Base-by-base conservation (phyloP, 1,140 invertebrate species). In the Matsumurasca onukii region DNA sequence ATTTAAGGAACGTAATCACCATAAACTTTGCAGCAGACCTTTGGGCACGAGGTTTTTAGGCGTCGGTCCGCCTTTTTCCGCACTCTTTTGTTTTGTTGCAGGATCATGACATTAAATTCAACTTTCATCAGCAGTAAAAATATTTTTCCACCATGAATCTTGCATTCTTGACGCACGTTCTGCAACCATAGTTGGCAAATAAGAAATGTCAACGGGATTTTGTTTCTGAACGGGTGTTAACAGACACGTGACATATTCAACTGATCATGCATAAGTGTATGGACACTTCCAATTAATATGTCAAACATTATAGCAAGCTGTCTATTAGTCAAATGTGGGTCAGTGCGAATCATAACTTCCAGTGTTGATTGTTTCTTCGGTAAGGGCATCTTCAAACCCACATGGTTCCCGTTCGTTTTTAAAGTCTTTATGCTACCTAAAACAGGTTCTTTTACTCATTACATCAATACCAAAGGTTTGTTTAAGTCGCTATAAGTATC, bases 381-480 rank as follows among this genome's bases (percentile, higher is more conserved):
- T 45, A 45, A 45, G n/a, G 39, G 39, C 39, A 45, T n/a, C 39
- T 12, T 45, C 39, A 12, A 45, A n/a, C 39, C n/a, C 39, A 45
- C 39, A 45, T 45, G 39, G n/a, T 45, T 45, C n/a, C 39, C 39
- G n/a, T 45, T 45, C n/a, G n/a, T n/a, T n/a, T n/a, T n/a, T 45
- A 45, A 9, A 45, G 39, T 45, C 9, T 45, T 45, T 45, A 45
- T 45, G 39, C 39, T 45, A 45, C 39, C 39, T 45, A n/a, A 45
- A 45, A 45, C 39, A 45, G 39, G 39, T 45, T 45, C 39, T 45
- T 45, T n/a, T 45, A n/a, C 39, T 45, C 39, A 45, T 45, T 45
- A n/a, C n/a, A 45, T 12, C 39, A 45, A 45, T 45, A n/a, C 39
- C 9, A 45, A 45, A 45, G n/a, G n/a, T n/a, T 45, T 45, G 9